Evolutionary conservation across 2,113 vertebrate genomes (phyloP), one percentile per base, ranked within the genome.

Genomic region (Lontra canadensis): DNA sequence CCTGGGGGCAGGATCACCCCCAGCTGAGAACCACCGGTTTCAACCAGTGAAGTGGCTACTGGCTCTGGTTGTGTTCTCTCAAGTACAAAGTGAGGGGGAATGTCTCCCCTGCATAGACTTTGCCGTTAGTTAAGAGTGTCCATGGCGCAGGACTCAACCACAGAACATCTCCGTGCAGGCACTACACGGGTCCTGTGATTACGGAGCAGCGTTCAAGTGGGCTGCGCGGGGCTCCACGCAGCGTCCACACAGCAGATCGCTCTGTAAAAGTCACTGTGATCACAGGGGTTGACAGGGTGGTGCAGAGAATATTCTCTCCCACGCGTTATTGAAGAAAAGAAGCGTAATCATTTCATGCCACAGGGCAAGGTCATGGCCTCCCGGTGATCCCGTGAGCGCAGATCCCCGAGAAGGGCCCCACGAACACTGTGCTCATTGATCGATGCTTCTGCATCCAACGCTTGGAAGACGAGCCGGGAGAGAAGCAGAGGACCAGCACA

Each of bases 261-360:
- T 21, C n/a, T 0, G 0, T 12, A 2, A 36, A 84, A 12, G 59
- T 15, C 4, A 0, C 34, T 4, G 18, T 0, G 1, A 29, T 18
- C 14, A 3, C 23, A 10, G 20, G 44, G 7, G 14, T 18, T 1
- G 7, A n/a, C 20, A 1, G 79, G 21, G 31, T 10, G 44, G 26
- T 21, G n/a, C 2, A 23, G 2, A 59, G n/a, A 34, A 65, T 65
- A 20, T 9, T 15, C 55, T 57, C 63, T 85, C 55, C 34, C 15
- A 23, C 10, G 34, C n/a, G 57, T 55, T 26, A 76, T 8, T 55
- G 11, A 81, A 80, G 74, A n/a, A 78, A 71, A 14, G 31, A 47
- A n/a, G 47, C 15, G 1, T 8, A 14, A 29, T 34, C 5, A 7
- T 14, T 63, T 25, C 34, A 49, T 31, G 34, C 74, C 55, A 55